phyloP scores from a whole-genome alignment of 2,888 invertebrate species.

The Macropis europaea region DNA sequence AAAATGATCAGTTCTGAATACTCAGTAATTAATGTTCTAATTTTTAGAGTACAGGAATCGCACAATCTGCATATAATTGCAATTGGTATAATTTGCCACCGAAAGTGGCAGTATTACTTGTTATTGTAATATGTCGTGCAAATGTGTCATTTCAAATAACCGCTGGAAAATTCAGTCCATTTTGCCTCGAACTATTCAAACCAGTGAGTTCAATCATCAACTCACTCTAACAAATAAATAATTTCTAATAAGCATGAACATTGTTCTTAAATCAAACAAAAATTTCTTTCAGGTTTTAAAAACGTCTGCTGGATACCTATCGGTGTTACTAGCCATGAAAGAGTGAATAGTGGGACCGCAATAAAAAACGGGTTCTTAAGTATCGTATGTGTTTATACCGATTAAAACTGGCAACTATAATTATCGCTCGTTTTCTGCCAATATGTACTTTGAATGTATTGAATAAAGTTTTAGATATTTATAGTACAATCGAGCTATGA shows the following conservation, averaged over 20 bases:
- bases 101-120: conserved; percentile 24
- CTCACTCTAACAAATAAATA: neutral
- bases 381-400: neutral
- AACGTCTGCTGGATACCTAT: conserved; percentile 64
- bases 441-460: too few species aligned
- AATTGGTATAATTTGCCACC: conserved; percentile 51
- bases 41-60: conserved; percentile 40
- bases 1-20: neutral
- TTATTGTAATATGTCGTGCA: conserved; percentile 29
- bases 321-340: conserved; percentile 59
- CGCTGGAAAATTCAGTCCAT: conserved; percentile 49
- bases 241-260: neutral
- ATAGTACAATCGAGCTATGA: neutral
- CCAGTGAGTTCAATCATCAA: conserved; percentile 8
- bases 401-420: too few species aligned
- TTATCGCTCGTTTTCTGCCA: neutral
- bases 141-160: conserved; percentile 42
- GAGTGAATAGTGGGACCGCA: neutral
- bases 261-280: neutral
- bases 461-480: neutral
- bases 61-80: conserved; percentile 35
- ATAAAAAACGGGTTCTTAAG: neutral
- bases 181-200: conserved; percentile 53
- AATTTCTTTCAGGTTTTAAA: conserved; percentile 54
- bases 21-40: neutral